Conservation (phyloP, 92 coral and sea anemone genomes). For the Phenganax stokvisi region DNA sequence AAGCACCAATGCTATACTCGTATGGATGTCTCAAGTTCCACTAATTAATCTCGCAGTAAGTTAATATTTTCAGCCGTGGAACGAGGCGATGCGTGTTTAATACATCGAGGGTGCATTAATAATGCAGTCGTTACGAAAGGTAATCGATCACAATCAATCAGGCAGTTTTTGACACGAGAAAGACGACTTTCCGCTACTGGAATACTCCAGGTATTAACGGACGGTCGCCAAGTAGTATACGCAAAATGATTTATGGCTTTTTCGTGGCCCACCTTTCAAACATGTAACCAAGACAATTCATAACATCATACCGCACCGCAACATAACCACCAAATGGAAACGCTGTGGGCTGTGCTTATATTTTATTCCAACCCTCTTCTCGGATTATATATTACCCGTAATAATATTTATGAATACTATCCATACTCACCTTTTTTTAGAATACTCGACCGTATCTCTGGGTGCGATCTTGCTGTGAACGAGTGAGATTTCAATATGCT, state of each 20-base stretch:
- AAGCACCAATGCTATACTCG: not conserved
- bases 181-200: slow-evolving; percentile 31
- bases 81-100: slow-evolving; percentile 34
- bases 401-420: not conserved
- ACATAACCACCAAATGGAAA: not conserved
- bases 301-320: slow-evolving; percentile 27
- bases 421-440: slow-evolving; percentile 30
- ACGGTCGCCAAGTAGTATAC: not conserved
- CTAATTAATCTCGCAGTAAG: slow-evolving; percentile 28
- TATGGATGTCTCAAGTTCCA: slow-evolving; percentile 27
- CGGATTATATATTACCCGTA: not conserved
- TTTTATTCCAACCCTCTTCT: slow-evolving; percentile 11
- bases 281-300: not conserved
- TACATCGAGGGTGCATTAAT: slow-evolving; percentile 31
- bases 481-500: slow-evolving; percentile 39
- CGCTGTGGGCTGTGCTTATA: not conserved
- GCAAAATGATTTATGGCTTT: slow-evolving; percentile 39
- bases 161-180: slow-evolving; percentile 38
- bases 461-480: slow-evolving; percentile 24
- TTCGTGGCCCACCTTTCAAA: slow-evolving; percentile 31
- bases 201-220: slow-evolving; percentile 10
- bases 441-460: slow-evolving; percentile 19
- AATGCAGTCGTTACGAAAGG: slow-evolving; percentile 34
- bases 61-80: slow-evolving; percentile 29
- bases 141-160: slow-evolving; percentile 43